Evolutionary conservation across 2,797 vertebrate genomes (phyloP).

Genomic region (Propithecus deckenii): DNA sequence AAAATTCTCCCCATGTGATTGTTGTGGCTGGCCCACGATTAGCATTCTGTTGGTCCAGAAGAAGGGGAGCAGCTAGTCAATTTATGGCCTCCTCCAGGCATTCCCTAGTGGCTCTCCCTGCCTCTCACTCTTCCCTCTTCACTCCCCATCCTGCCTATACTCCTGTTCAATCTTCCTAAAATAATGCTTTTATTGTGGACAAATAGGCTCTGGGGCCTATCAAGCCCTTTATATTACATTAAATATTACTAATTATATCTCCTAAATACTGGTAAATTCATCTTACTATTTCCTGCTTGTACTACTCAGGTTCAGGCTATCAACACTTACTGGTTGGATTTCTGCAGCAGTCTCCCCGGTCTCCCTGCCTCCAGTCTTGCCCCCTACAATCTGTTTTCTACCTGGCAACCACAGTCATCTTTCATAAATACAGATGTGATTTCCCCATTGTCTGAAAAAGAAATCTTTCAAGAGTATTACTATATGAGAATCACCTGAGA

Average conservation of each 20-base stretch:
- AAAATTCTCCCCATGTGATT: background rate
- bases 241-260: background rate
- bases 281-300: background rate
- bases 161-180: background rate
- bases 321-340: background rate
- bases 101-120: background rate
- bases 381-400: background rate
- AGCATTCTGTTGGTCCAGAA: background rate
- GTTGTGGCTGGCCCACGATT: background rate
- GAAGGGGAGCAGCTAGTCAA: background rate
- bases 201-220: background rate
- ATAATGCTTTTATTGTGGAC: background rate
- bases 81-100: background rate
- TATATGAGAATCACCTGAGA: background rate
- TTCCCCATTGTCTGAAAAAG: background rate
- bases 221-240: background rate
- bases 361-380: background rate
- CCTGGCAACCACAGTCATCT: background rate
- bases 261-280: background rate
- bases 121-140: background rate
- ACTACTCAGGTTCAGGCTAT: background rate
- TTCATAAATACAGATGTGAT: slow-evolving; percentile 22
- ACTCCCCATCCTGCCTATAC: background rate
- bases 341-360: background rate
- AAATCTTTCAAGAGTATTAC: background rate